These are phyloP conservation scores for Aphidius colemani DNA, from an alignment of 2,888 invertebrate genomes.

Conservation along the genomic window DNA sequence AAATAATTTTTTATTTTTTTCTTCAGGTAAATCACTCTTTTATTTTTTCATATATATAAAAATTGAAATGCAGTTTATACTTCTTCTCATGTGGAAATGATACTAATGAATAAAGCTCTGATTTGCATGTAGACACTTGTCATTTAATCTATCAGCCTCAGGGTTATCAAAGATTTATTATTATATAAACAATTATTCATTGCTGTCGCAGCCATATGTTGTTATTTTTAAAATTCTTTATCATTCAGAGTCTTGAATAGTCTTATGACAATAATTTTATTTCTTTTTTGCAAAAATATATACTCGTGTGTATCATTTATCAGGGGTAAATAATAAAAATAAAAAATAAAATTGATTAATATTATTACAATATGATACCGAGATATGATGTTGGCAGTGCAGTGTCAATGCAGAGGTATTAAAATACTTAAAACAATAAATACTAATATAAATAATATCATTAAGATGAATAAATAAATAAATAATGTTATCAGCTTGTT, in stretches of 20 bases:
- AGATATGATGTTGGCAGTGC: conserved; percentile 52
- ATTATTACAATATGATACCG: conserved; percentile 45
- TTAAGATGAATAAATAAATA: not conserved
- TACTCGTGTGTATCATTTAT: too few relatives aligned
- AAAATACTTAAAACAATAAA: not conserved
- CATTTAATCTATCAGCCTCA: not conserved
- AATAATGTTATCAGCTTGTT: conserved; percentile 1
- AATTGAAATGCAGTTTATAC: not conserved
- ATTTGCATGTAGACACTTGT: not conserved
- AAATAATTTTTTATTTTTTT: too few relatives aligned
- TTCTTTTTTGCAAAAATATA: too few relatives aligned
- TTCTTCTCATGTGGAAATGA: not conserved
- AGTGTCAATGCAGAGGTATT: conserved; percentile 50
- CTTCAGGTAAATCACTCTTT: too few relatives aligned
- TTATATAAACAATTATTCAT: too few relatives aligned
- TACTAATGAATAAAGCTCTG: not conserved
- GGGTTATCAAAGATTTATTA: not conserved
- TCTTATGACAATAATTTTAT: not conserved
- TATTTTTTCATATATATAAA: too few relatives aligned
- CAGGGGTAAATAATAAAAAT: not conserved
- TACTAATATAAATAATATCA: not conserved
- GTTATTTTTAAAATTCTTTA: not conserved
- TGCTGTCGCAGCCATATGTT: not conserved
- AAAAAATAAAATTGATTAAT: not conserved
- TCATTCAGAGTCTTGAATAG: not conserved